These are phyloP conservation scores for Ianthella basta DNA, from an alignment of 37 sponge, comb jelly and placozoan species.

Conservation along the genomic window DNA sequence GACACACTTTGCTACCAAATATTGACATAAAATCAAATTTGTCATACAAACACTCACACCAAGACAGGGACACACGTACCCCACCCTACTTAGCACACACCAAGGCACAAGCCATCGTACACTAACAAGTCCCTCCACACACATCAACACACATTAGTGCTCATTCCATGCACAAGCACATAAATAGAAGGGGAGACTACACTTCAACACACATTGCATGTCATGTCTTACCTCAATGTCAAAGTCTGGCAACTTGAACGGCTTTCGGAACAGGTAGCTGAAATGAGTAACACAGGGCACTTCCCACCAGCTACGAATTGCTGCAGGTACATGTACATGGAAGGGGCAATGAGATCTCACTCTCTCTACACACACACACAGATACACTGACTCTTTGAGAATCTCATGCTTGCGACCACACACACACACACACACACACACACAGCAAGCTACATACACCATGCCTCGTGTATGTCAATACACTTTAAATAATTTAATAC, in stretches of 20 bases:
- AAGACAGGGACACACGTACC: not conserved
- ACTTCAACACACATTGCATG: conserved; percentile 26
- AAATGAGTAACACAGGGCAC: conserved; percentile 86
- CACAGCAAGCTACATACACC: not conserved
- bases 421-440: conserved; percentile 28
- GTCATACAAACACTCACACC: conserved; percentile 1
- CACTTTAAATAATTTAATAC: not conserved
- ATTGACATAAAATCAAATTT: too few relatives aligned
- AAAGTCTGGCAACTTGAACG: conserved; percentile 75
- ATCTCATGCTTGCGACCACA: not conserved
- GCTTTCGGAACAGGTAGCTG: conserved; percentile 72
- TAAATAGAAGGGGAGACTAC: not conserved
- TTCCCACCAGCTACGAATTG: conserved; percentile 90
- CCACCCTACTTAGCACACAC: too few relatives aligned
- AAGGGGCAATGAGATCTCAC: too few relatives aligned
- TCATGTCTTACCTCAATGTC: conserved; percentile 85
- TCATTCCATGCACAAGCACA: too few relatives aligned
- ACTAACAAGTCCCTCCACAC: conserved; percentile 33
- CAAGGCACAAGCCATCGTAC: not conserved
- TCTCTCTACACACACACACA: conserved; percentile 7
- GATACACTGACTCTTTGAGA: not conserved
- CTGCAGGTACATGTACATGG: too few relatives aligned
- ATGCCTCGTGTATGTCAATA: not conserved
- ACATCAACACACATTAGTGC: conserved; percentile 6
- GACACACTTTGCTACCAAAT: not conserved